These are phyloP conservation scores for Schizotus pectinicornis DNA, from an alignment of 2,888 invertebrate species.

Conservation along the genomic window DNA sequence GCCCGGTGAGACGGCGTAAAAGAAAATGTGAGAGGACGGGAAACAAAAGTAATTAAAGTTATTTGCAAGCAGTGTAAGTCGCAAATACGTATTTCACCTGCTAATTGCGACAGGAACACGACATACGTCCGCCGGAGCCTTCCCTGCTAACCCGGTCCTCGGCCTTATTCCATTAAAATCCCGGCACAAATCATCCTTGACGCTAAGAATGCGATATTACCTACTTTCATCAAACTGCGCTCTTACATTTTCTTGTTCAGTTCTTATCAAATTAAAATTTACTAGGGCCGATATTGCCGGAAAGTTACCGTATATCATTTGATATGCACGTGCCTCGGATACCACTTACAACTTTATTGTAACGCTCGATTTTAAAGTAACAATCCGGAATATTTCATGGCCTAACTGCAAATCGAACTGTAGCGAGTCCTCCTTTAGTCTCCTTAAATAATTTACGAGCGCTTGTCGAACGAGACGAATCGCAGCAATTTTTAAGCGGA, in stretches of 20 bases:
- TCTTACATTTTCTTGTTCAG: slow-evolving; percentile 45
- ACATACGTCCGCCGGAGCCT: slow-evolving; percentile 22
- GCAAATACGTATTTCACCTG: slow-evolving; percentile 28
- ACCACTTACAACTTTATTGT: slow-evolving; percentile 9
- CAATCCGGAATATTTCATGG: neutral
- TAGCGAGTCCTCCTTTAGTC: neutral
- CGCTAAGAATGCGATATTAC: slow-evolving; percentile 57
- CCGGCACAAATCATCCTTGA: slow-evolving; percentile 54
- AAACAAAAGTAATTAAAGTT: slow-evolving; percentile 33
- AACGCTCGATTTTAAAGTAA: neutral
- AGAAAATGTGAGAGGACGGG: slow-evolving; percentile 13
- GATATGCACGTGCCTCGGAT: slow-evolving; percentile 37
- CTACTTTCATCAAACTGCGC: slow-evolving; percentile 49
- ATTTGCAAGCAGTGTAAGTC: slow-evolving; percentile 29
- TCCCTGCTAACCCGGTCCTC: slow-evolving; percentile 9
- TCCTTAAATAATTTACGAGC: too few relatives aligned
- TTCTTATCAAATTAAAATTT: slow-evolving; percentile 55
- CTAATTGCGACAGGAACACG: slow-evolving; percentile 30
- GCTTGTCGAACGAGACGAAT: too few relatives aligned
- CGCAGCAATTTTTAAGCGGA: too few relatives aligned
- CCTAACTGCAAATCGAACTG: slow-evolving; percentile 9
- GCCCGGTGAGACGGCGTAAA: neutral
- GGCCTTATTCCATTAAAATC: slow-evolving; percentile 32
- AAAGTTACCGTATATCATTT: slow-evolving; percentile 38
- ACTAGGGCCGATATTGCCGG: slow-evolving; percentile 41